Evolutionary conservation across 1,140 invertebrate species (phyloP).

Genomic region (Drosophila erecta): DNA sequence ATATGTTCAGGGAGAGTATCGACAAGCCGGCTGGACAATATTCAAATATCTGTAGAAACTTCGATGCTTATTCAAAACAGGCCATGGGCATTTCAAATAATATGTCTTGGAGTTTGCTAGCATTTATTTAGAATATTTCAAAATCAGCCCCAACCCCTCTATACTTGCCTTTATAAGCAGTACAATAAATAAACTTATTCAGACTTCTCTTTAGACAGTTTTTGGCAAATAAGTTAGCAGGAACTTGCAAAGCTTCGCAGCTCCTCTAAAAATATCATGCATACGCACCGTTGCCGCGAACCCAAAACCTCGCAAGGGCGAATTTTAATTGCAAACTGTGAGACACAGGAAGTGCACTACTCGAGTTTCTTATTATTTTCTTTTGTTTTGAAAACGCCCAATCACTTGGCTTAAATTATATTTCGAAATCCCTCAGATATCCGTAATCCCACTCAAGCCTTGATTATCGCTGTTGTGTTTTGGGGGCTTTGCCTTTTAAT

Average conservation of each 20-base stretch:
- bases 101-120: background rate
- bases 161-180: background rate
- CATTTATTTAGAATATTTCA: background rate
- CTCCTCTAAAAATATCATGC: background rate
- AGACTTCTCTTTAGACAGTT: background rate
- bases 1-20: background rate
- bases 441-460: slow-evolving; percentile 22
- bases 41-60: background rate
- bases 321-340: slow-evolving; percentile 1
- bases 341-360: slow-evolving; percentile 31
- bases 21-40: background rate
- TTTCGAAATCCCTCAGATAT: slow-evolving; percentile 14
- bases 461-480: slow-evolving; percentile 32
- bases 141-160: no score
- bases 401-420: slow-evolving; percentile 12
- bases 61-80: no score
- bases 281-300: slow-evolving; percentile 25
- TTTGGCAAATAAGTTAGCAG: background rate
- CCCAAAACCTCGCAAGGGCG: background rate
- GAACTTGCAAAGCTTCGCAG: no score
- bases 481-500: slow-evolving; percentile 36
- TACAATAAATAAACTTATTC: no score
- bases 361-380: background rate
- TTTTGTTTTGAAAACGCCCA: background rate
- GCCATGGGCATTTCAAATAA: background rate